A percentile compares a stretch with the other conserved stretches of the same genome.
Conservation (phyloP, 2,888 invertebrate species). For the Epicampocera succincta region DNA sequence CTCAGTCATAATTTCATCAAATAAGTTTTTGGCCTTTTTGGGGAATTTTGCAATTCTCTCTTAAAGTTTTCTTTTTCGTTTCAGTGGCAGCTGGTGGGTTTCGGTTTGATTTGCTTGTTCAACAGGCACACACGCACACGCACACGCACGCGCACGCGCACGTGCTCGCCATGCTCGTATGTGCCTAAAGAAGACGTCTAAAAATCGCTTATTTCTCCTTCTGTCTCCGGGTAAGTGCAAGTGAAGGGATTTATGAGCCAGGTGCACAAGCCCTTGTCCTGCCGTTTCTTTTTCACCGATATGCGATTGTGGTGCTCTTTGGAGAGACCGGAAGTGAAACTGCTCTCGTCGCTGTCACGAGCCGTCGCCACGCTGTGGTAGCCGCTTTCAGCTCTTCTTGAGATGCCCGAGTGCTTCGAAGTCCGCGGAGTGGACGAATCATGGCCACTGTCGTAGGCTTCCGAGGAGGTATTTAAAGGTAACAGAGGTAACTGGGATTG, state of each 20-base stretch:
- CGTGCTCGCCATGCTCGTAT: too few relatives aligned
- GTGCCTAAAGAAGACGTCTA: constrained; percentile 65
- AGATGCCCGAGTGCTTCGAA: constrained; percentile 90
- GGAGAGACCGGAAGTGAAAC: constrained; percentile 87
- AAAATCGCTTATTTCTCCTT: constrained; percentile 86
- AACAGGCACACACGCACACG: too few relatives aligned
- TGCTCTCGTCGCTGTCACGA: constrained; percentile 93
- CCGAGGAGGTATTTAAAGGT: constrained; percentile 82
- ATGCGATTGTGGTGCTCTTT: constrained; percentile 80
- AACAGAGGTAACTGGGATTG: constrained; percentile 80
- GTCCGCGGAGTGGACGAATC: constrained; percentile 92
- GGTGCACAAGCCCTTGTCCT: constrained; percentile 88
- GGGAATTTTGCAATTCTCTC: constrained; percentile 62
- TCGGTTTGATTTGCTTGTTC: constrained; percentile 18
- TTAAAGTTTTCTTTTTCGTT: constrained; percentile 45
- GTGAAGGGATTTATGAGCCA: constrained; percentile 90
- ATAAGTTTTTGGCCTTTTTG: constrained; percentile 70
- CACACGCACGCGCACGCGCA: too few relatives aligned
- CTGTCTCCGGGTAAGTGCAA: constrained; percentile 89
- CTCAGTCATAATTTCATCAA: constrained; percentile 70
- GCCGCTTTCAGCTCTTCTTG: constrained; percentile 92
- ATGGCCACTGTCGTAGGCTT: constrained; percentile 91
- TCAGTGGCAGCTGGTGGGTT: constrained; percentile 57
- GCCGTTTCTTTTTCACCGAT: constrained; percentile 84
- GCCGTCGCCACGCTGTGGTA: constrained; percentile 92